phyloP scores from a whole-genome alignment of 2,113 vertebrate species.

The Centropus unirufus region DNA sequence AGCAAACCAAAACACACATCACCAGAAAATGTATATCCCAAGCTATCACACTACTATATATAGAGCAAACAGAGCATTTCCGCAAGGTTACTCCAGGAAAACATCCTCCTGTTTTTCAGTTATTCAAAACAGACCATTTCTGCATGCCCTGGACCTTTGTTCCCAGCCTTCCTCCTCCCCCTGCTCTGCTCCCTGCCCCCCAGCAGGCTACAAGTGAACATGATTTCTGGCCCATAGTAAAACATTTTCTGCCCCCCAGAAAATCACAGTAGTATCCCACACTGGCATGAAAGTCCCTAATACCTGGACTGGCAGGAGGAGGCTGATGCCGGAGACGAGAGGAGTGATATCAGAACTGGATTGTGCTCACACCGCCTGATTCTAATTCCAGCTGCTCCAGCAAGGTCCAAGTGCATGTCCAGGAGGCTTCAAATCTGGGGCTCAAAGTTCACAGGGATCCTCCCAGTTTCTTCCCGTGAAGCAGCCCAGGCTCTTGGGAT shows the following conservation, averaged over 20 bases:
- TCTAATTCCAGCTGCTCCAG: background rate
- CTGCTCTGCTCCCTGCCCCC: background rate
- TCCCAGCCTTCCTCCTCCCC: background rate
- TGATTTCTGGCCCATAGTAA: background rate
- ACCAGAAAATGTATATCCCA: background rate
- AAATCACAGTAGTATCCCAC: background rate
- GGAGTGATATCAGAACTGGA: background rate
- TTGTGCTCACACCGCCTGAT: fast-evolving
- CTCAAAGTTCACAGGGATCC: background rate
- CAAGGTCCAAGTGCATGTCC: background rate
- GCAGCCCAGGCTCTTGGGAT: background rate
- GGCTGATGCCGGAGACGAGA: background rate
- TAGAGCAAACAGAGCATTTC: background rate
- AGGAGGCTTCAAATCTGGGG: background rate
- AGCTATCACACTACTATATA: background rate
- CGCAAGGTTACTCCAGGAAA: background rate
- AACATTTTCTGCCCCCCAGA: background rate
- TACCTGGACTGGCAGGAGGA: background rate
- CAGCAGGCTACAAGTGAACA: fast-evolving
- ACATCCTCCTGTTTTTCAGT: background rate
- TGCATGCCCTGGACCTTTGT: background rate
- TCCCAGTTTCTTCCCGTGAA: background rate
- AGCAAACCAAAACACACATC: background rate
- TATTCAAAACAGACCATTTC: background rate
- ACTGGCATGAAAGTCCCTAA: fast-evolving